Percentiles rank a stretch among this genome's conserved stretches.
Evolutionary conservation across 2,888 invertebrate genomes (phyloP).

Genomic region (Bugula neritina): DNA sequence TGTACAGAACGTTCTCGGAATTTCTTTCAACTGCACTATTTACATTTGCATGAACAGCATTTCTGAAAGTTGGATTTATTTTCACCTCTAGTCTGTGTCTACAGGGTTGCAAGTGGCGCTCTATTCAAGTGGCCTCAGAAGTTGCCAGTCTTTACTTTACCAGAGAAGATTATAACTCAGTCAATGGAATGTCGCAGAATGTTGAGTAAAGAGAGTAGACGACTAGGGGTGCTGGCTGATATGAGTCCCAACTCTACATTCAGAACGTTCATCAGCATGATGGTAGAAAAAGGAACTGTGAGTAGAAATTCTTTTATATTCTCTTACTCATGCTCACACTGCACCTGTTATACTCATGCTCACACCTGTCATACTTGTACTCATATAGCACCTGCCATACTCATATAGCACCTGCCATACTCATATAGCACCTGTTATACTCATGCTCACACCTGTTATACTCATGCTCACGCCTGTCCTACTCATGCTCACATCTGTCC

Average conservation of each 20-base stretch:
- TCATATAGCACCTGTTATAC: too few relatives aligned
- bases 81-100: neutral
- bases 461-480: too few relatives aligned
- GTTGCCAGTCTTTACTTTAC: neutral
- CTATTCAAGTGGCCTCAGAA: slow-evolving; percentile 17
- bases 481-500: too few relatives aligned
- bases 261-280: neutral
- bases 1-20: too few relatives aligned
- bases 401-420: too few relatives aligned
- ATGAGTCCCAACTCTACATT: slow-evolving; percentile 4
- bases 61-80: too few relatives aligned
- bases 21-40: too few relatives aligned
- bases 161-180: neutral
- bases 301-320: neutral
- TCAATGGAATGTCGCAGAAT: neutral
- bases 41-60: too few relatives aligned
- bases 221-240: neutral
- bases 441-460: too few relatives aligned
- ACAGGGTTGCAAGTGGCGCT: slow-evolving; percentile 1
- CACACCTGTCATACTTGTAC: too few relatives aligned
- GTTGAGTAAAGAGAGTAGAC: neutral
- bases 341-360: too few relatives aligned
- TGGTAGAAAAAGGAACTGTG: slow-evolving; percentile 9
- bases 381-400: too few relatives aligned
- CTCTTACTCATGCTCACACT: neutral